These are phyloP conservation scores for Brachionus asplanchnoidis DNA, from an alignment of 1,140 invertebrate species.

Conservation along the genomic window DNA sequence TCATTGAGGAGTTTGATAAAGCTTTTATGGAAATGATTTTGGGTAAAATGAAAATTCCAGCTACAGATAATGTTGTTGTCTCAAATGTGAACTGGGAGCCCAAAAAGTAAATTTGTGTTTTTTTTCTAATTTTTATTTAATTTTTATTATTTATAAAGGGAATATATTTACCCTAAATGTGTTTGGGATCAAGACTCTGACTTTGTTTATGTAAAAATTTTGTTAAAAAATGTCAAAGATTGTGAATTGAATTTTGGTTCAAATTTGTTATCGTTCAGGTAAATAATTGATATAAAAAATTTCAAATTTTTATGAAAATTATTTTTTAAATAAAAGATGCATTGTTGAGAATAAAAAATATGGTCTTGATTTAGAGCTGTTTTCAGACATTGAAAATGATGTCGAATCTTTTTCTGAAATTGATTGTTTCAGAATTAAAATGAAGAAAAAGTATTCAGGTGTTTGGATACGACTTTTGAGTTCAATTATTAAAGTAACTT, in stretches of 20 bases:
- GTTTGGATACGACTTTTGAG: slow-evolving; percentile 1
- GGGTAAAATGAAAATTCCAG: neutral
- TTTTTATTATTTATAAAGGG: neutral
- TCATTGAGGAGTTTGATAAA: neutral
- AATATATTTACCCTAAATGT: neutral
- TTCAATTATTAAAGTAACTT: neutral
- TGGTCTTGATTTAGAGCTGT: slow-evolving; percentile 22
- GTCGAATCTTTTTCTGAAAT: neutral
- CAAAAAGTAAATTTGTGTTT: neutral
- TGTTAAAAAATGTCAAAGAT: neutral
- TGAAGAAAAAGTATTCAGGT: slow-evolving; percentile 1
- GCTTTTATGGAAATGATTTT: neutral
- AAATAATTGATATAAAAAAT: no score
- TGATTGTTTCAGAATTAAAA: neutral
- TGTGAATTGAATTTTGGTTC: neutral
- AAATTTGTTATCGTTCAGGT: neutral
- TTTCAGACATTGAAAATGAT: neutral
- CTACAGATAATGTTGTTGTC: neutral
- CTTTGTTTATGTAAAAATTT: neutral
- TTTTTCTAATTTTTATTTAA: neutral
- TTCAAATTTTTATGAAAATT: neutral
- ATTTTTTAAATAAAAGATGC: neutral
- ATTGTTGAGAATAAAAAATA: neutral
- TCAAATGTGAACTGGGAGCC: neutral
- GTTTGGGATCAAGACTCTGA: neutral